Evolutionary conservation across 2,113 vertebrate genomes (phyloP), one percentile per base, ranked within the genome.

Genomic region (Callipepla squamata): DNA sequence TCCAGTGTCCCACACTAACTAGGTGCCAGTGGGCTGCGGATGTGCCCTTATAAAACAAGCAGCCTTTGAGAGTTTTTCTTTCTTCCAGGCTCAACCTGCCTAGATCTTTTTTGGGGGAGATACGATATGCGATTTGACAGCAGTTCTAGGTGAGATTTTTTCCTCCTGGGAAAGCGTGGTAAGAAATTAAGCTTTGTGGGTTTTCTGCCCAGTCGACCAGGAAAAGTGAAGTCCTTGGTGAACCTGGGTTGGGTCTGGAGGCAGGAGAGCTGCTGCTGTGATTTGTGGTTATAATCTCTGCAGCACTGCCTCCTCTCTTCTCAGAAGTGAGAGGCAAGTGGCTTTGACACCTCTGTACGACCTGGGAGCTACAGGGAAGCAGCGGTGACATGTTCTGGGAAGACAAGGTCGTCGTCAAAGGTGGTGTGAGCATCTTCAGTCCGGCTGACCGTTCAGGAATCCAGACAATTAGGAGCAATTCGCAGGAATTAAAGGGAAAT

Each of bases 61-160:
- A 92, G 61, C 57, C 65, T 83, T 61, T 78, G 90, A 90, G 55
- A 86, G 74, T 84, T 96, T 83, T 36, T 94, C 57, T 90, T 88
- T 93, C 92, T 96, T 84, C 85, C 3, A 50, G 96, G 88, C 90
- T 93, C 75, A 93, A 90, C 82, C 88, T 95, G 92, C 93, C 93
- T 68, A 57, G 88, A 44, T 74, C 83, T 93, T 95, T 91, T 80
- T 25, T 72, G 94, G 55, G 36, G 26, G 72, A 95, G 81, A 94
- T 62, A 69, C 1, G 1, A 94, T 92, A 95, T 95, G 45, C 0
- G 9, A 94, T 63, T 94, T 95, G 96, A 94, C 94, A 96, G 92
- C 78, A 87, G 53, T 92, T 87, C 50, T 63, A 92, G 92, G 91
- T 95, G 90, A 93, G 94, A 96, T 85, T 94, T 95, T 90, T 94